A percentile compares a stretch with the other conserved stretches of the same genome.
phyloP scores from a whole-genome alignment of 2,888 invertebrate genomes.

The Drosophila pseudotakahashii region DNA sequence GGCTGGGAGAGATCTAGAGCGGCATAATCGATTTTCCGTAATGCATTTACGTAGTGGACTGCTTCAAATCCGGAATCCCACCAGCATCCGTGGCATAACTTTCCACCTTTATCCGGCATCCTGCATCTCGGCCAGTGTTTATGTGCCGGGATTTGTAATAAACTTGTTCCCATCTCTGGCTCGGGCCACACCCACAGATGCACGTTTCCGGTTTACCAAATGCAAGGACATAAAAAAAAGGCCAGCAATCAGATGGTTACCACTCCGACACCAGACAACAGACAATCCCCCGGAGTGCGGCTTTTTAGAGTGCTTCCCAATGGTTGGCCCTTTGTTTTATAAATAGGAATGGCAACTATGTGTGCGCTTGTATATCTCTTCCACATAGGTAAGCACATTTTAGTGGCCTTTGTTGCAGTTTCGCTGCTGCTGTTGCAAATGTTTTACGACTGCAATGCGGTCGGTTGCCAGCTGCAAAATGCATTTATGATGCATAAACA shows the following conservation, averaged over 20 bases:
- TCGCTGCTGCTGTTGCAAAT: constrained; percentile 65
- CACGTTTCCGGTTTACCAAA: constrained; percentile 39
- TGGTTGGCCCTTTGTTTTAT: constrained; percentile 35
- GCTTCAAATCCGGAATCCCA: constrained; percentile 31
- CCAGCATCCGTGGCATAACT: constrained; percentile 26
- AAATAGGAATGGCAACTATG: constrained; percentile 55
- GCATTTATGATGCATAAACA: constrained; percentile 76
- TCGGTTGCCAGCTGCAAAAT: constrained; percentile 43
- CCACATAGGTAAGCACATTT: constrained; percentile 59
- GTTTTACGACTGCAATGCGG: constrained; percentile 70
- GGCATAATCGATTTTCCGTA: constrained; percentile 37
- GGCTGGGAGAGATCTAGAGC: constrained; percentile 1
- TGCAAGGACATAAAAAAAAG: constrained; percentile 53
- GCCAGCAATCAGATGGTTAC: constrained; percentile 61
- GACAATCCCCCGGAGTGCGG: constrained; percentile 45
- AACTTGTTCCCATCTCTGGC: constrained; percentile 67
- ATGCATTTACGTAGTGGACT: constrained; percentile 24
- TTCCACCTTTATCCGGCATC: constrained; percentile 10
- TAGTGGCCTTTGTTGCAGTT: constrained; percentile 65
- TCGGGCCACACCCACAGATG: constrained; percentile 5
- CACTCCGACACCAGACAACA: constrained; percentile 12
- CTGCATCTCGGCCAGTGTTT: constrained; percentile 12
- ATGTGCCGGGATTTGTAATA: constrained; percentile 50
- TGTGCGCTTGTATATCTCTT: constrained; percentile 35
- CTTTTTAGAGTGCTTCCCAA: constrained; percentile 24